phyloP scores from a whole-genome alignment of 1,140 invertebrate genomes.

The Plodia interpunctella region DNA sequence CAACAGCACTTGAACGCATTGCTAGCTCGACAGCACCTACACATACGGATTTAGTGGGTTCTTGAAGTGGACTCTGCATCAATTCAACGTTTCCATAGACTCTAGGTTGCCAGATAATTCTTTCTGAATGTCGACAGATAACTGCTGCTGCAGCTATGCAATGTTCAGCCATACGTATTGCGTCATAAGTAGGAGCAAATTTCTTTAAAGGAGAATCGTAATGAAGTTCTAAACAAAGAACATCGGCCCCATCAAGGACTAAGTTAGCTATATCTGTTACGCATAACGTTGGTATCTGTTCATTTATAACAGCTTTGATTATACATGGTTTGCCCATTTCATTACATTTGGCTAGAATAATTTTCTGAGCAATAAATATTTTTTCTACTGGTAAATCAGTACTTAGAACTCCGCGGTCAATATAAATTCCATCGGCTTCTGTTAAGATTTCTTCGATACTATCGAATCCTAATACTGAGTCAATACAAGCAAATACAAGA shows the following conservation, averaged over 20 bases:
- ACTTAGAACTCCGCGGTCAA: conserved; percentile 82
- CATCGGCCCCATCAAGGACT: conserved; percentile 83
- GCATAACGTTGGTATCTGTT: conserved; percentile 78
- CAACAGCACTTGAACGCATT: conserved; percentile 80
- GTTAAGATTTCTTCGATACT: conserved; percentile 82
- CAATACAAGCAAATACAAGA: conserved; percentile 79
- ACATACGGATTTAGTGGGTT: conserved; percentile 84
- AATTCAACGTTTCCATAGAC: conserved; percentile 55
- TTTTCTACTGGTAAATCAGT: conserved; percentile 87
- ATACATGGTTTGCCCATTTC: conserved; percentile 79
- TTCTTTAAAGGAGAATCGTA: conserved; percentile 82
- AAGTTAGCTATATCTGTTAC: conserved; percentile 82
- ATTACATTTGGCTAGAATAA: conserved; percentile 81
- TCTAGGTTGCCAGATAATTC: conserved; percentile 76
- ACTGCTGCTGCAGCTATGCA: conserved; percentile 83
- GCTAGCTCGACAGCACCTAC: conserved; percentile 88
- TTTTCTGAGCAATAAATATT: conserved; percentile 87
- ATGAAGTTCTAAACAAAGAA: conserved; percentile 78
- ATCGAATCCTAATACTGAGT: conserved; percentile 81
- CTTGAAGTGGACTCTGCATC: conserved; percentile 63
- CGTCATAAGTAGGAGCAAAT: conserved; percentile 53
- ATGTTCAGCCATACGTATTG: conserved; percentile 64
- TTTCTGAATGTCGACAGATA: conserved; percentile 80
- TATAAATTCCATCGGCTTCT: conserved; percentile 83
- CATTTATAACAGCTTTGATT: conserved; percentile 81